Evolutionary conservation across 2,797 vertebrate genomes (phyloP).

Genomic region (Remorina albescens): DNA sequence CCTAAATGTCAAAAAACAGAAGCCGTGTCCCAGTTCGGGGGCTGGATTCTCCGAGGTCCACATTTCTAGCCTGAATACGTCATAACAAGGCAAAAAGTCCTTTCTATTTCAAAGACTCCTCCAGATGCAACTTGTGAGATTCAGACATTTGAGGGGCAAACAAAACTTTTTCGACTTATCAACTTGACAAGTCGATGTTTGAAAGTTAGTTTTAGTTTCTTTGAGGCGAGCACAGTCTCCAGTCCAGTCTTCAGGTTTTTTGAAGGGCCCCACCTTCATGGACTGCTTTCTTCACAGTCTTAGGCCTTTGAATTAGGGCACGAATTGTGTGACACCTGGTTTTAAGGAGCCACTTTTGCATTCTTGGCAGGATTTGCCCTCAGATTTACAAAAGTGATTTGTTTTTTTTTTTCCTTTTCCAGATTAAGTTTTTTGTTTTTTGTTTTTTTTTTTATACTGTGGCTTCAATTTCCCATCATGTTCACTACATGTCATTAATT

Average conservation of each 20-base stretch:
- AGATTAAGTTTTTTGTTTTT: conserved; percentile 68
- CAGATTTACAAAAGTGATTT: conserved; percentile 37
- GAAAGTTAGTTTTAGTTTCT: conserved; percentile 12
- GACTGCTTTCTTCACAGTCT: background rate
- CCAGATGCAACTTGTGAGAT: background rate
- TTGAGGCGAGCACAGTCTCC: background rate
- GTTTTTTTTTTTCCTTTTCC: conserved; percentile 52
- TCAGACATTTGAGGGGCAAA: background rate
- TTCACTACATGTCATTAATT: conserved; percentile 85
- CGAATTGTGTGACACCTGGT: conserved; percentile 34
- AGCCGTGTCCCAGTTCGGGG: conserved; percentile 53
- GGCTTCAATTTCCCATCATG: conserved; percentile 71
- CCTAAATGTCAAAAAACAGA: conserved; percentile 67
- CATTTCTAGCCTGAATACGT: conserved; percentile 54
- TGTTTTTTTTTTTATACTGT: conserved; percentile 66
- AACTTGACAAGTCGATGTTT: background rate
- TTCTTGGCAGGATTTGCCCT: background rate
- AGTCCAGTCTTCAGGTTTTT: background rate
- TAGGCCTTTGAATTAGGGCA: background rate
- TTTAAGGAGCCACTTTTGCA: conserved; percentile 16
- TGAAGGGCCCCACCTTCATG: background rate
- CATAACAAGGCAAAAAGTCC: conserved; percentile 47
- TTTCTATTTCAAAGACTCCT: conserved; percentile 28
- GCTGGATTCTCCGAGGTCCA: conserved; percentile 46
- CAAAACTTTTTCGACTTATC: background rate